A percentile compares a stretch with the other conserved stretches of the same genome.
These are phyloP conservation scores for Solea solea DNA, from an alignment of 2,113 vertebrate species.

Conservation along the genomic window DNA sequence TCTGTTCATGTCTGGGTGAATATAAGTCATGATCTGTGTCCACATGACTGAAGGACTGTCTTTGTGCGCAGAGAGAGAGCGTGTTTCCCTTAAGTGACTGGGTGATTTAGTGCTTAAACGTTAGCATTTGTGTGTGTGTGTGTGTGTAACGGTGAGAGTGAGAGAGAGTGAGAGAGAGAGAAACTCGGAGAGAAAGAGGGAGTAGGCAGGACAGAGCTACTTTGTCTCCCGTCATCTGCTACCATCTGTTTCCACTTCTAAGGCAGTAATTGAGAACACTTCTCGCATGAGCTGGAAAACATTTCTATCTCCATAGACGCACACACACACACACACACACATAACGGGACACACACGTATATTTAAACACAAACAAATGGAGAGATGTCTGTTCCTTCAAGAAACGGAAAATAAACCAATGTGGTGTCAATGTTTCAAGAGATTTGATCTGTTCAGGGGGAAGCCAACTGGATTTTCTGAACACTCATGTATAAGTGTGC, in stretches of 20 bases:
- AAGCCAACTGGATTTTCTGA: conserved; percentile 55
- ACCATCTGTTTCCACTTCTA: conserved; percentile 86
- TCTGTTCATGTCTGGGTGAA: conserved; percentile 64
- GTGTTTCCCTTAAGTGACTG: conserved; percentile 49
- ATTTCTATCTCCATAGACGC: conserved; percentile 69
- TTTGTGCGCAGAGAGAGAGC: conserved; percentile 46
- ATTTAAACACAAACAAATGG: conserved; percentile 25
- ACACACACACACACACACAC: conserved; percentile 15
- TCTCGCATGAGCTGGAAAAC: conserved; percentile 82
- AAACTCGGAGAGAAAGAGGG: conserved; percentile 12
- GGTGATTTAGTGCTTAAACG: conserved; percentile 52
- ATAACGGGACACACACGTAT: conserved; percentile 1
- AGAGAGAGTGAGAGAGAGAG: conserved; percentile 17
- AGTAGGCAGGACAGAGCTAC: conserved; percentile 76
- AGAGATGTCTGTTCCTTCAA: conserved; percentile 71
- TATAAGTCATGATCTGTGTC: conserved; percentile 71
- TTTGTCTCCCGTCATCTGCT: conserved; percentile 78
- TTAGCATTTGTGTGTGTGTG: conserved; percentile 20
- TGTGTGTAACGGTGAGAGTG: conserved; percentile 22
- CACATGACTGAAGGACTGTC: conserved; percentile 65
- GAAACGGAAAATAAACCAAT: conserved; percentile 75
- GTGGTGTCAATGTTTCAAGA: conserved; percentile 65
- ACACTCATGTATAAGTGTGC: neutral
- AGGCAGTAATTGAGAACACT: conserved; percentile 83
- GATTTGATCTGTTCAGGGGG: conserved; percentile 63